A percentile compares a stretch with the other conserved stretches of the same genome.
Conservation (phyloP, 37 sponge, comb jelly and placozoan genomes). For the Agelas oroides region DNA sequence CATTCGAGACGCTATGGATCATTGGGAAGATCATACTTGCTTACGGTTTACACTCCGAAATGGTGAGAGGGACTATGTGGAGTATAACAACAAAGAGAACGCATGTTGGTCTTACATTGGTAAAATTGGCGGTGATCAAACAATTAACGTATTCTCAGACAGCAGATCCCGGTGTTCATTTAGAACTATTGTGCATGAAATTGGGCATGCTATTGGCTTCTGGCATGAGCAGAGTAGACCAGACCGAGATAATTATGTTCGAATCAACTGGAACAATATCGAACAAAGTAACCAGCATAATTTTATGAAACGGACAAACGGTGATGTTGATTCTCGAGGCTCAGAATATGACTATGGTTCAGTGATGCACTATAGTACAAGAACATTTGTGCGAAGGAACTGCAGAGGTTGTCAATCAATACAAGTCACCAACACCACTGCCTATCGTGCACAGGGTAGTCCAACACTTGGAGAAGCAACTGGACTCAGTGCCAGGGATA, state of each 20-base stretch:
- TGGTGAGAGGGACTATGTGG: neutral
- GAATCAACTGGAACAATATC: neutral
- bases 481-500: neutral
- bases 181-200: neutral
- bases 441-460: neutral
- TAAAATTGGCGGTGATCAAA: neutral
- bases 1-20: slow-evolving; percentile 12
- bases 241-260: too few relatives aligned
- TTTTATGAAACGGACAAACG: neutral
- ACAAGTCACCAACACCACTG: slow-evolving; percentile 1
- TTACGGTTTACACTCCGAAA: neutral
- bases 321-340: neutral
- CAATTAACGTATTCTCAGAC: neutral
- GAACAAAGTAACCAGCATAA: neutral
- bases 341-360: neutral
- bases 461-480: neutral
- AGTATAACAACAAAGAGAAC: neutral
- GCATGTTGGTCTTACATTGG: too few relatives aligned
- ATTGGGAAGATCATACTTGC: slow-evolving; percentile 1
- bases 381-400: neutral
- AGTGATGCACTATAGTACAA: neutral
- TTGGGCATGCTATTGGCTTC: too few relatives aligned
- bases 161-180: neutral
- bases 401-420: neutral
- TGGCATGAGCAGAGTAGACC: too few relatives aligned